A percentile compares a stretch with the other conserved stretches of the same genome.
These are phyloP conservation scores for Ochropleura leucogaster DNA, from an alignment of 2,888 invertebrate genomes.

Conservation along the genomic window DNA sequence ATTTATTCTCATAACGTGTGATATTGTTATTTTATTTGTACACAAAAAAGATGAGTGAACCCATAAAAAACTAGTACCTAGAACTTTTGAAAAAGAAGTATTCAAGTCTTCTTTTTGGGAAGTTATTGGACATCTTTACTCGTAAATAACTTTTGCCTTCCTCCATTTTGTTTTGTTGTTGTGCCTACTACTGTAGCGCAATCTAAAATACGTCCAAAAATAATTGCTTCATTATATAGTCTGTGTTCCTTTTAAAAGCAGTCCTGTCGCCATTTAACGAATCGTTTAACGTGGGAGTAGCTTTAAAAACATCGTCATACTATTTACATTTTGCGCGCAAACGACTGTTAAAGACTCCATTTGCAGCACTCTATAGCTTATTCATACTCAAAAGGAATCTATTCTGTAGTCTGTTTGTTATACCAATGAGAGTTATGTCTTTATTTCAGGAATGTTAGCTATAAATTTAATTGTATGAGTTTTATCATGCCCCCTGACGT, in stretches of 20 bases:
- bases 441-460: slow-evolving; percentile 48
- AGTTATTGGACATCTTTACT: too few relatives aligned
- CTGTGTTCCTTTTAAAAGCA: background rate
- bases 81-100: too few relatives aligned
- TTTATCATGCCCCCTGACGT: slow-evolving; percentile 54
- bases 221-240: background rate
- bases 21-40: too few relatives aligned
- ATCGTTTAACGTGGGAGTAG: slow-evolving; percentile 13
- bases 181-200: background rate
- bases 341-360: slow-evolving; percentile 19
- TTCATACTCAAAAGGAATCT: slow-evolving; percentile 36
- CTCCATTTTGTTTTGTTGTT: too few relatives aligned
- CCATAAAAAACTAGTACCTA: too few relatives aligned
- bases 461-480: slow-evolving; percentile 60
- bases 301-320: background rate
- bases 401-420: slow-evolving; percentile 46
- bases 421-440: slow-evolving; percentile 58
- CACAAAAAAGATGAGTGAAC: too few relatives aligned
- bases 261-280: background rate
- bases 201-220: background rate
- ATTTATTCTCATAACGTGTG: too few relatives aligned
- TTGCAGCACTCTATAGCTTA: slow-evolving; percentile 44
- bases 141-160: background rate
- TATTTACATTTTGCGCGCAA: slow-evolving; percentile 33
- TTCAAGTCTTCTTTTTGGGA: too few relatives aligned